Evolutionary conservation across 2,888 invertebrate species (phyloP).

Genomic region (Lagria hirta): DNA sequence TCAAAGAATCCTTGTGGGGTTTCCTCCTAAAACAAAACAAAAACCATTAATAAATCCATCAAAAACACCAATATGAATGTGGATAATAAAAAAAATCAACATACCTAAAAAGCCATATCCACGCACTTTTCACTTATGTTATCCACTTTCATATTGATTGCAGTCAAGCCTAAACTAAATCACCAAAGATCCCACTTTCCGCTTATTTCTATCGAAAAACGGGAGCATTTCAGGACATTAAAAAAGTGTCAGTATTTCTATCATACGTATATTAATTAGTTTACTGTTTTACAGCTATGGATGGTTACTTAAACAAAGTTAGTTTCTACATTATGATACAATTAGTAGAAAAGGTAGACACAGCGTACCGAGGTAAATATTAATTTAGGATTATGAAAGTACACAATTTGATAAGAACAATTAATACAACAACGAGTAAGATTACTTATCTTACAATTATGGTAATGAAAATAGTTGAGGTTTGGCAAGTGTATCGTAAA

Average conservation of each 20-base stretch:
- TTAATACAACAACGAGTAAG: constrained; percentile 2
- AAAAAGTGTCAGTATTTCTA: background rate
- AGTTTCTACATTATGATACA: too few relatives aligned
- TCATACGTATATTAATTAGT: background rate
- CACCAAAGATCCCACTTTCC: background rate
- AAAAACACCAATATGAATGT: constrained; percentile 45
- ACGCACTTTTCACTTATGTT: constrained; percentile 19
- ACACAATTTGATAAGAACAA: too few relatives aligned
- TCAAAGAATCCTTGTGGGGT: constrained; percentile 99
- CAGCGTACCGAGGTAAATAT: too few relatives aligned
- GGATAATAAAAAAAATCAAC: constrained; percentile 35
- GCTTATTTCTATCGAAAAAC: background rate
- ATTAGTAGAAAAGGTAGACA: too few relatives aligned
- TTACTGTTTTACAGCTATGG: too few relatives aligned
- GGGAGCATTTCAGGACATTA: background rate
- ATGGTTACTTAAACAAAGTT: too few relatives aligned
- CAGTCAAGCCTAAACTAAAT: constrained; percentile 1
- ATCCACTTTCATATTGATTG: constrained; percentile 41
- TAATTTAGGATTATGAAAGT: too few relatives aligned
- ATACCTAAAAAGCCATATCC: constrained; percentile 24
- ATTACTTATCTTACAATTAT: constrained; percentile 9
- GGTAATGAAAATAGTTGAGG: too few relatives aligned
- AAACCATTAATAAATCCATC: constrained; percentile 21
- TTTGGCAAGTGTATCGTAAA: too few relatives aligned
- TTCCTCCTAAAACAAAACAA: constrained; percentile 88